phyloP scores from a whole-genome alignment of 2,113 vertebrate genomes.

The Eleginops maclovinus region DNA sequence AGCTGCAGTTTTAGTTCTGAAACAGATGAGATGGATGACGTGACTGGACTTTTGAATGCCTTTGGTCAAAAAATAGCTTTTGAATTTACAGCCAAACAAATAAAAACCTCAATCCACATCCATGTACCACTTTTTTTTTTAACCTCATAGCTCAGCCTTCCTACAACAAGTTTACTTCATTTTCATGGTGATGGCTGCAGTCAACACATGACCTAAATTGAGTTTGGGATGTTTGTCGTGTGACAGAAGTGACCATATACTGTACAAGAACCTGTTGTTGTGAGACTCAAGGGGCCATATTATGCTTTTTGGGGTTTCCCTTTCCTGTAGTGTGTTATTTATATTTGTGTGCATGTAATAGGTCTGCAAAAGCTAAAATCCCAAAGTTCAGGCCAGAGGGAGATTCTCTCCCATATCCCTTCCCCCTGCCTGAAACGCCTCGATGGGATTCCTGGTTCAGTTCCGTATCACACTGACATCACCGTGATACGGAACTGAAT shows the following conservation, averaged over 20 bases:
- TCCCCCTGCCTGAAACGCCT: no score
- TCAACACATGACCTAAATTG: not conserved
- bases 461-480: no score
- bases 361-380: no score
- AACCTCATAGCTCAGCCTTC: not conserved
- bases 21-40: not conserved
- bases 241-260: not conserved
- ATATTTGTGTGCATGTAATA: no score
- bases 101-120: not conserved
- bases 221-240: not conserved
- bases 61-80: not conserved
- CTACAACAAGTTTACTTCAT: no score
- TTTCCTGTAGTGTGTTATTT: no score
- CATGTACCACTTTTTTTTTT: not conserved
- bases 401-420: no score
- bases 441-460: no score
- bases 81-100: not conserved
- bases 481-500: no score
- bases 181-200: no score
- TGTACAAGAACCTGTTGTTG: not conserved
- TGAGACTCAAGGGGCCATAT: not conserved
- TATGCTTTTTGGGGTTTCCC: no score
- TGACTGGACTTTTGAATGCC: not conserved
- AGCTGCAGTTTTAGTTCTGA: not conserved
- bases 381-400: no score